Conservation (phyloP, 2,888 invertebrate species). For the Endotricha flammealis region DNA sequence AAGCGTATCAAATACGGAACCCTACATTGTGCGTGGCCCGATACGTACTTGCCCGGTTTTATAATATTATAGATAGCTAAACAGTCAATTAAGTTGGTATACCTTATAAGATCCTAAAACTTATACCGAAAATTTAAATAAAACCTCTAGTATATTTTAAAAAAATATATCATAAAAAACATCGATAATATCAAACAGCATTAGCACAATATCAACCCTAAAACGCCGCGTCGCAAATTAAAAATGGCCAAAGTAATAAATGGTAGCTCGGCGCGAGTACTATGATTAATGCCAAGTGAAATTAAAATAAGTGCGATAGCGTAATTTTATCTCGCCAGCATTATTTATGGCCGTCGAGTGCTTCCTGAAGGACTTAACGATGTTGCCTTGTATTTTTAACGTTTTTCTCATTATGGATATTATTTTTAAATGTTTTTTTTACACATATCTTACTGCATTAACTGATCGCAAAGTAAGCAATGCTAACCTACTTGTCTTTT, state of each 20-base stretch:
- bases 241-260: too few relatives aligned
- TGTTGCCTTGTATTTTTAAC: constrained; percentile 5
- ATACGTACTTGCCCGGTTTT: too few relatives aligned
- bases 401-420: constrained; percentile 19
- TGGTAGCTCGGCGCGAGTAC: constrained; percentile 35
- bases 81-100: too few relatives aligned
- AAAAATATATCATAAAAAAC: constrained; percentile 5
- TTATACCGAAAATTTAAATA: too few relatives aligned
- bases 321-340: constrained; percentile 55
- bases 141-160: too few relatives aligned
- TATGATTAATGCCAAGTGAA: constrained; percentile 69
- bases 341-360: constrained; percentile 55
- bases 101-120: too few relatives aligned
- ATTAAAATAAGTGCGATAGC: constrained; percentile 73
- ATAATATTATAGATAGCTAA: too few relatives aligned
- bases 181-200: constrained; percentile 14
- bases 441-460: too few relatives aligned
- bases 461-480: too few relatives aligned
- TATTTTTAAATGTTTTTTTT: neutral
- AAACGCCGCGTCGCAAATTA: constrained; percentile 31
- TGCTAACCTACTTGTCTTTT: too few relatives aligned
- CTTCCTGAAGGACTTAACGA: constrained; percentile 22
- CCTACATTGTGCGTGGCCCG: too few relatives aligned
- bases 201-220: constrained; percentile 45
- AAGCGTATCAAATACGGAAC: too few relatives aligned